Evolutionary conservation across 2,888 invertebrate species (phyloP).

Genomic region (Synergus itoensis): DNA sequence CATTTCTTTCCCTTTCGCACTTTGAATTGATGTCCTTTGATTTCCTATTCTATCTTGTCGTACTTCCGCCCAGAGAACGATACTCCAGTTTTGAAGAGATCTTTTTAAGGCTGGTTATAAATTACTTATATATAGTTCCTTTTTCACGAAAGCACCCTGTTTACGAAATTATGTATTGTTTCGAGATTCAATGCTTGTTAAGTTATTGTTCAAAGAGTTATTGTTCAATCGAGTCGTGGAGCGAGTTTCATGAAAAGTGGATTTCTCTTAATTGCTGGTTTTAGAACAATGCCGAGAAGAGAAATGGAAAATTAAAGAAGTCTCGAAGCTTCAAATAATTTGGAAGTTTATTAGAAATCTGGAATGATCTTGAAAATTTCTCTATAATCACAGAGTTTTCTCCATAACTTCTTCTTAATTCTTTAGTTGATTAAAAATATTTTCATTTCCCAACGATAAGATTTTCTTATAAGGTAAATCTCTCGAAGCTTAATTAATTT

Average conservation of each 20-base stretch:
- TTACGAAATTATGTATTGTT: constrained; percentile 28
- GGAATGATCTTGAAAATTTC: neutral
- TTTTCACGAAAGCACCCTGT: neutral
- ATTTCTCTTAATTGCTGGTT: neutral
- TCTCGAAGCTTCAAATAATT: neutral
- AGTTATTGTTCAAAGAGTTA: constrained; percentile 8
- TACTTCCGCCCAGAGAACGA: constrained; percentile 48
- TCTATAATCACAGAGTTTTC: too few species aligned
- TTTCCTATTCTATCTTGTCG: constrained; percentile 63
- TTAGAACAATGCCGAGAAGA: neutral
- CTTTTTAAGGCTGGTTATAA: constrained; percentile 10
- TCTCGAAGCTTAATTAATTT: too few species aligned
- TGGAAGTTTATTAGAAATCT: neutral
- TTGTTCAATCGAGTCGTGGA: neutral
- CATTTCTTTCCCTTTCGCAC: neutral
- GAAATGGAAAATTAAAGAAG: neutral
- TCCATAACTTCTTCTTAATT: too few species aligned
- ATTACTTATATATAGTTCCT: neutral
- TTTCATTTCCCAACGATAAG: too few species aligned
- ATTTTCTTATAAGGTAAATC: too few species aligned
- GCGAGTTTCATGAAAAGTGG: neutral
- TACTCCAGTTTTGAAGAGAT: constrained; percentile 22
- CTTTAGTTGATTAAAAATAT: too few species aligned
- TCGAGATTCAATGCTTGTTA: constrained; percentile 5
- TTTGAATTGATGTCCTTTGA: constrained; percentile 63